Base-by-base conservation (phyloP, 2,888 invertebrate species). In the Lasioglossum figueresi region DNA sequence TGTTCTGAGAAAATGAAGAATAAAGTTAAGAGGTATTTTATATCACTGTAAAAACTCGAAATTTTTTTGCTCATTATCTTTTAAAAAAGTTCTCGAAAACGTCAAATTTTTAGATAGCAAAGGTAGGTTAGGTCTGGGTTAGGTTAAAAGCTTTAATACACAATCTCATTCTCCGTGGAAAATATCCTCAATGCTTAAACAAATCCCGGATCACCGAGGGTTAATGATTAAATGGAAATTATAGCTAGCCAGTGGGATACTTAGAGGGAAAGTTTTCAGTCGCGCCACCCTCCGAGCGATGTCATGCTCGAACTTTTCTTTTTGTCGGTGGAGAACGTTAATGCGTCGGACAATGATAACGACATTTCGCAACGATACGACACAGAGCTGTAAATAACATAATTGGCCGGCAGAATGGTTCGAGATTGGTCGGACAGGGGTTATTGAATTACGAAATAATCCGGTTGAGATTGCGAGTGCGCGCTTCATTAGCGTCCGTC, bases 371-470 rank as follows among this genome's bases (percentile, higher is more conserved):
- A 73, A 63, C 76, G 63, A 72, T 59, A 40, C 37, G n/a, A 27
- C 34, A 45, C 70, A 66, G 63, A n/a, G 40, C 40, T 40, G 37
- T 70, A 70, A 70, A 23, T 70, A 66, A 72, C 12, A 34, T 56
- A 76, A 74, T 34, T 76, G n/a, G 43, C 27, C 45, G 14, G 23
- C 10, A 80, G 52, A 80, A 68, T 74, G 59, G 48, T 23, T 34
- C n/a, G 45, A 78, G 59, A 85, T 84, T 79, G 27, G 16, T 43
- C n/a, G 23, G 23, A 31, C 40, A 37, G 63, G 37, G 1, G 34
- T 14, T 74, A 79, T 71, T 48, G 63, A 80, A 80, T 85, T 83
- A 74, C 56, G 34, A 81, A 72, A 79, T 87, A 87, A 85, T 85
- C 48, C 52, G 16, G 48, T n/a, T 72, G 63, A 80, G 78, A 85